Evolutionary conservation across 2,888 invertebrate species (phyloP), one percentile per base, ranked within the genome.

Genomic region (Helicoverpa assulta): DNA sequence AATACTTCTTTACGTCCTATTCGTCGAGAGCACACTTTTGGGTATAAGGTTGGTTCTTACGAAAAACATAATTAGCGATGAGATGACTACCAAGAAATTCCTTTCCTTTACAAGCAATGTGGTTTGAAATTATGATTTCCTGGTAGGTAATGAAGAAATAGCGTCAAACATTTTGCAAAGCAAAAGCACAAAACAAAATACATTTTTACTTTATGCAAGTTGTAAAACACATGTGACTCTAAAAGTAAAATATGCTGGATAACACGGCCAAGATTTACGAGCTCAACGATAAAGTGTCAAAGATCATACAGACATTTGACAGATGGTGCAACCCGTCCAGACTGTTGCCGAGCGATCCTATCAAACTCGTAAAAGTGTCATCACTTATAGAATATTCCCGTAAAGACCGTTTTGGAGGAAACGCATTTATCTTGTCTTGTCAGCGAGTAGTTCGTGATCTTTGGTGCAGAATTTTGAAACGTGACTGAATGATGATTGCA

Each of bases 381-480:
- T 79, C 82, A 83, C 79, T 72, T 67, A 73, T 65, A 51, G 56
- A 71, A 77, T 70, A 67, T 67, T 60, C 47, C 54, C 63, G 21
- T 67, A 65, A 74, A 72, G 65, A 56, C 79, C 72, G 75, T 80
- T 80, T 80, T 65, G 65, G 76, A 63, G 74, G 67, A 76, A 74
- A 78, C 72, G 76, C 81, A 88, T 88, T 89, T 88, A 87, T 89
- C 88, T 86, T 86, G 80, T 79, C 73, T 70, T 71, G 81, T 88
- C 79, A 78, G 81, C 83, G 77, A 69, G 69, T 55, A 63, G 26
- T 55, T 47, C 50, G 33, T 66, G 74, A 66, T 60, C 43, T 62
- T 47, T 18, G 50, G 37, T 19, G 37, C 54, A 16, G 58, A 55
- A 53, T 56, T 63, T 33, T 19, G 19, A 57, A 67, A 75, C 60